Conservation (phyloP, 2,888 invertebrate genomes). For the Drosophila mercatorum region DNA sequence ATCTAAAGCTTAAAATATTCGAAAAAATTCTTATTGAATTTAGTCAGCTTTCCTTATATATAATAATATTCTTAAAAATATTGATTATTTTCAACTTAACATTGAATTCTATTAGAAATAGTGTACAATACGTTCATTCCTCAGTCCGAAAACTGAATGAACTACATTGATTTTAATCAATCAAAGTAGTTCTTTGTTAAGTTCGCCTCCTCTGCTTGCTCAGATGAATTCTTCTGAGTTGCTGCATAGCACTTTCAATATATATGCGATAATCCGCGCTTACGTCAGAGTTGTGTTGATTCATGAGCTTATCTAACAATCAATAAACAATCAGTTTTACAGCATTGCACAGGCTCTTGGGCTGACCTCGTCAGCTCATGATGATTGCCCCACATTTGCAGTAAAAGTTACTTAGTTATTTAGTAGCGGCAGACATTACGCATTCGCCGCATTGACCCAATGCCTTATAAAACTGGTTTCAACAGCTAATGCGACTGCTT, state of each 20-base stretch:
- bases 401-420: slow-evolving; percentile 15
- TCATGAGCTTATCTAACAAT: slow-evolving; percentile 9
- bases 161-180: background rate
- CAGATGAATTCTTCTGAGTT: background rate
- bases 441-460: slow-evolving; percentile 47
- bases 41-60: background rate
- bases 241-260: background rate
- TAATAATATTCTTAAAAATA: background rate
- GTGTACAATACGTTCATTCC: background rate
- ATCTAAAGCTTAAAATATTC: background rate
- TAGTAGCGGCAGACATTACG: slow-evolving; percentile 30
- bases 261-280: background rate
- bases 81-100: background rate
- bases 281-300: background rate
- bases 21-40: background rate
- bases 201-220: background rate
- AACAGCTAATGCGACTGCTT: slow-evolving; percentile 15
- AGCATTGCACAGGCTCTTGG: slow-evolving; percentile 4
- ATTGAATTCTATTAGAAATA: background rate
- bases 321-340: slow-evolving; percentile 10
- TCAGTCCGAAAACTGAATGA: background rate
- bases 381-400: slow-evolving; percentile 33
- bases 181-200: slow-evolving; percentile 1
- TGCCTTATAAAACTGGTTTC: slow-evolving; percentile 38
- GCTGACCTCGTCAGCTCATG: slow-evolving; percentile 18